Evolutionary conservation across 1,140 invertebrate species (phyloP).

Genomic region (Camponotus pennsylvanicus): DNA sequence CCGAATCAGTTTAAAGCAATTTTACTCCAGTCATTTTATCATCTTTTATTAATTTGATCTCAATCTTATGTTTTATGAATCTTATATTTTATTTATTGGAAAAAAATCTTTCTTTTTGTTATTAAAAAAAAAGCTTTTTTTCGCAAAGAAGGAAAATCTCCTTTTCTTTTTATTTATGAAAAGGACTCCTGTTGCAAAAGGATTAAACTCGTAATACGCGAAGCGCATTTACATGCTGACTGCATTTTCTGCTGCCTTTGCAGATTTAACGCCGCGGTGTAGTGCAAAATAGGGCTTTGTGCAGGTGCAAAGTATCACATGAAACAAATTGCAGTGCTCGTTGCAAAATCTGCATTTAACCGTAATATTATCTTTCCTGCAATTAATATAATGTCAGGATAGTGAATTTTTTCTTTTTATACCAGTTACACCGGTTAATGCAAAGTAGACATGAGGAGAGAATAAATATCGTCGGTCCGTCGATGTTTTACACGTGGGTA

Average conservation of each 20-base stretch:
- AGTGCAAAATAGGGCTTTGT: slow-evolving; percentile 14
- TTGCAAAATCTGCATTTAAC: slow-evolving; percentile 17
- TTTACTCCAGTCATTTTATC: background rate
- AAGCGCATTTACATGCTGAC: slow-evolving; percentile 26
- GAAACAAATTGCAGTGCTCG: slow-evolving; percentile 32
- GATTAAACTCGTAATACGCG: background rate
- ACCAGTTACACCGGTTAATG: background rate
- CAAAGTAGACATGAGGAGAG: background rate
- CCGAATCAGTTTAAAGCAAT: background rate
- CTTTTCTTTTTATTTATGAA: background rate
- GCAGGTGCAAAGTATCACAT: slow-evolving; percentile 16
- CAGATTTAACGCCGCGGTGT: background rate
- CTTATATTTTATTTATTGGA: background rate
- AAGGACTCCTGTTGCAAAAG: background rate
- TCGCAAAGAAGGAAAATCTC: too few relatives aligned
- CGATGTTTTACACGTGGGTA: background rate
- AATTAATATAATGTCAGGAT: background rate
- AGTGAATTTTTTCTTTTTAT: background rate
- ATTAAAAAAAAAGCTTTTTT: background rate
- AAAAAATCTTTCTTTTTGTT: background rate
- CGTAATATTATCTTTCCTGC: background rate
- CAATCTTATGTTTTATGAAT: background rate
- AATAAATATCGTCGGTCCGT: background rate
- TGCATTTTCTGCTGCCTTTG: slow-evolving; percentile 29
- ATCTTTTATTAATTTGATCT: too few relatives aligned